Evolutionary conservation across 2,113 vertebrate genomes (phyloP), one percentile per base, ranked within the genome.

Genomic region (Syngnathus floridae): DNA sequence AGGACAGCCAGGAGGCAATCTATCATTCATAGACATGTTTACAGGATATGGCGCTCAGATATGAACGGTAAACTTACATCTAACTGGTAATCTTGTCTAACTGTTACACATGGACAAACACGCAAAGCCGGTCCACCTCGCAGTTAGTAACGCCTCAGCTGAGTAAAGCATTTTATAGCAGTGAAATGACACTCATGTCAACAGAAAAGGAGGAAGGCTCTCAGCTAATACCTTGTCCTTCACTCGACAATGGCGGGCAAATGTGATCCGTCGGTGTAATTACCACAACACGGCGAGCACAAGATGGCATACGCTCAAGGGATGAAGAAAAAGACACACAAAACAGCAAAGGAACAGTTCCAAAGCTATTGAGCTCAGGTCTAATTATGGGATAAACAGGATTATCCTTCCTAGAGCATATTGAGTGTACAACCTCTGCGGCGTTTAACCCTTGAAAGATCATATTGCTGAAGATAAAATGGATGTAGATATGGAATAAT

Each of bases 371-470:
- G 84, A 89, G 84, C 84, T 66, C 52, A 19, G 67, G 77, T 84
- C 78, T 84, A 84, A 90, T 88, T 86, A 89, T 88, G 79, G 88
- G 86, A 87, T 90, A 83, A 88, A 87, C 81, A 73, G 83, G 85
- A 87, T 91, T 87, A 88, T 78, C 75, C 75, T 63, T 71, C 82
- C 64, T 38, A 55, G 61, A 38, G 66, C 61, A 16, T 73, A 71
- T 77, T 74, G 80, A 78, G 78, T 82, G 76, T 82, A 82, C 81
- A 82, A 77, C 74, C 64, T 77, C 75, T 74, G 76, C 66, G 84
- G 84, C 54, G 61, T 71, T 76, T 80, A 73, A 75, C 69, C 72
- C 62, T 35, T 14, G 7, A 54, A 37, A 62, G 67, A 49, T 68
- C 75, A 84, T 71, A 80, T 37, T 48, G 65, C 66, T 45, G 35